Evolutionary conservation across 2,113 vertebrate species (phyloP), one percentile per base, ranked within the genome.

Genomic region (Sceloporus undulatus): DNA sequence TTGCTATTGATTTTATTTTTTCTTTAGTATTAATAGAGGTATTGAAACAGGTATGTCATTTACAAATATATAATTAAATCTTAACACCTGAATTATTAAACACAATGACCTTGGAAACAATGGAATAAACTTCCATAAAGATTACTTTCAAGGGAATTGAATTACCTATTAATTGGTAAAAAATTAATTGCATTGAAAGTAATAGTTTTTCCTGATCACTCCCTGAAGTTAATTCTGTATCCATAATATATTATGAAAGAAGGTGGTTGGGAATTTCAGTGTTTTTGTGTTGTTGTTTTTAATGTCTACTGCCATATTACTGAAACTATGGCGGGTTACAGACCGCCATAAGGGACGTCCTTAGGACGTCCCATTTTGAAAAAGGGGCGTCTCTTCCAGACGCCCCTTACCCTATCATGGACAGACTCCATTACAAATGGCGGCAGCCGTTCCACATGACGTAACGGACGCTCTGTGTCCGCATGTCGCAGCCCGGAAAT

Each of bases 1-100:
- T 99, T 89, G 98, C 98, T n/a, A 99, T 99, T 95, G 99, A 99
- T 96, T 99, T 99, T 95, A 99, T 99, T 94, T 99, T 99, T 96
- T 99, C 99, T 92, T 97, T 99, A 89, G 99, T 99, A 77, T 97
- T 99, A 93, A 99, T 99, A 96, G 98, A 99, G 95, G 98, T 99
- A 96, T 97, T 99, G 94, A 99, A 99, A 94, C 99, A 99, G 98
- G 99, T 98, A 95, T 88, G 97, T 92, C 78, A 65, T 88, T 75
- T 93, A 81, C 79, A 82, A 82, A 34, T 75, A 84, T 91, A 89
- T 74, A 88, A 29, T 74, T 40, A 54, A 40, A 68, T 66, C 5
- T 34, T 54, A 9, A 11, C 1, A 16, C 13, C 3, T 40, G 9
- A 27, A 62, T 78, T 65, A 7, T 54, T 66, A 66, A 66, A 10